Evolutionary conservation across 2,888 invertebrate species (phyloP).

Genomic region (Dyspetes luteomarginatus): DNA sequence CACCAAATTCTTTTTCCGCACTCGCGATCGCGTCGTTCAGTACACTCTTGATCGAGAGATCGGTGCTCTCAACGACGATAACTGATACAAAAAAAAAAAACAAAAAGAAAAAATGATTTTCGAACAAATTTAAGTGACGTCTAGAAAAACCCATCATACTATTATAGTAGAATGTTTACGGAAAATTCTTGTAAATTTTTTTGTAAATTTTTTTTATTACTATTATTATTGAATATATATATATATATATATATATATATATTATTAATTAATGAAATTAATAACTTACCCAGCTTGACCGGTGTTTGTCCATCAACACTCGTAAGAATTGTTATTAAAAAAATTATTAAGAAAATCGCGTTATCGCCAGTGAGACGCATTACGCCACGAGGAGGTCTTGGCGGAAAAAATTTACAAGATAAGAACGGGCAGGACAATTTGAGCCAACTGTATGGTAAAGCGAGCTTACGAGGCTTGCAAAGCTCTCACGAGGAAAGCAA

Average conservation of each 20-base stretch:
- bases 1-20: conserved; percentile 73
- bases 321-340: not conserved
- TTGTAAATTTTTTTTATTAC: too few species aligned
- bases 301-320: conserved; percentile 49
- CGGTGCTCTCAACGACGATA: conserved; percentile 77
- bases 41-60: conserved; percentile 69
- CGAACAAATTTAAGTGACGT: too few species aligned
- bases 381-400: not conserved
- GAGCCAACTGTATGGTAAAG: not conserved
- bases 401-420: conserved; percentile 2
- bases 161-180: not conserved
- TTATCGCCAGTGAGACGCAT: conserved; percentile 7
- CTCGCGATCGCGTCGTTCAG: conserved; percentile 74
- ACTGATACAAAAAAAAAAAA: conserved; percentile 72
- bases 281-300: conserved; percentile 61
- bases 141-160: not conserved
- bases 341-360: not conserved
- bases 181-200: not conserved
- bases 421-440: conserved; percentile 20
- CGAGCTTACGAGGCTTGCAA: not conserved
- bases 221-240: too few species aligned
- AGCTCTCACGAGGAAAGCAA: not conserved
- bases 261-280: not conserved
- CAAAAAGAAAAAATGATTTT: too few species aligned
- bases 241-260: too few species aligned